A percentile compares a stretch with the other conserved stretches of the same genome.
Evolutionary conservation across 1,140 invertebrate species (phyloP).

Genomic region (Asobara japonica): DNA sequence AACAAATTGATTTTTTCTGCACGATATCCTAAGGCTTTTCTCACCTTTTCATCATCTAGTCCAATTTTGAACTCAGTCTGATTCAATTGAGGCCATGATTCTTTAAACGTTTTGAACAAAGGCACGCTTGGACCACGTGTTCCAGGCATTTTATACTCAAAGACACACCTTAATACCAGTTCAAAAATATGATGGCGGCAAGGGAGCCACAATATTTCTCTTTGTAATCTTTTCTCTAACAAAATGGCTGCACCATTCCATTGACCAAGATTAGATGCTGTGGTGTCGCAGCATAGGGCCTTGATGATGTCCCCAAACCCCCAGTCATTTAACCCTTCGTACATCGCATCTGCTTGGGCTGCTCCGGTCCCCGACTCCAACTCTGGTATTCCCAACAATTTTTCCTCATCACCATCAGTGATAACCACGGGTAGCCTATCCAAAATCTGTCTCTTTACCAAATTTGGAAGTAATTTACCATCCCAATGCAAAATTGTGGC

Average conservation of each 20-base stretch:
- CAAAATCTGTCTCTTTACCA: not conserved
- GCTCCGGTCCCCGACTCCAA: conserved; percentile 41
- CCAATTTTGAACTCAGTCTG: conserved; percentile 26
- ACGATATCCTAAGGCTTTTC: too few relatives aligned
- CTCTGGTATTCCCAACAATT: conserved; percentile 49
- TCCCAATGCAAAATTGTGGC: conserved; percentile 34
- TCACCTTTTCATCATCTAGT: not conserved
- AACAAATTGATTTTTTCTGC: too few relatives aligned
- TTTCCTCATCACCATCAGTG: conserved; percentile 25
- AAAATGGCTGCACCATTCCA: conserved; percentile 40
- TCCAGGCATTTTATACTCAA: conserved; percentile 30
- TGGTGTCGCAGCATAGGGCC: conserved; percentile 51
- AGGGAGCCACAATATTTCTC: conserved; percentile 42
- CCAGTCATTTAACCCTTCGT: conserved; percentile 37
- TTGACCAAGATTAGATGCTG: conserved; percentile 45
- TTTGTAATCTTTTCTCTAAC: conserved; percentile 42
- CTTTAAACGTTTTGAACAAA: conserved; percentile 45
- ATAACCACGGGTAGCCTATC: conserved; percentile 27
- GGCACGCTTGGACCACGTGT: conserved; percentile 43
- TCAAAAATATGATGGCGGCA: conserved; percentile 48
- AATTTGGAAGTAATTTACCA: conserved; percentile 34
- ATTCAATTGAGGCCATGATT: conserved; percentile 40
- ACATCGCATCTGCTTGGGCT: conserved; percentile 42
- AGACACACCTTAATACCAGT: conserved; percentile 37
- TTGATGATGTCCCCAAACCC: conserved; percentile 39